phyloP scores from a whole-genome alignment of 2,113 vertebrate species.

The Plectropomus leopardus region DNA sequence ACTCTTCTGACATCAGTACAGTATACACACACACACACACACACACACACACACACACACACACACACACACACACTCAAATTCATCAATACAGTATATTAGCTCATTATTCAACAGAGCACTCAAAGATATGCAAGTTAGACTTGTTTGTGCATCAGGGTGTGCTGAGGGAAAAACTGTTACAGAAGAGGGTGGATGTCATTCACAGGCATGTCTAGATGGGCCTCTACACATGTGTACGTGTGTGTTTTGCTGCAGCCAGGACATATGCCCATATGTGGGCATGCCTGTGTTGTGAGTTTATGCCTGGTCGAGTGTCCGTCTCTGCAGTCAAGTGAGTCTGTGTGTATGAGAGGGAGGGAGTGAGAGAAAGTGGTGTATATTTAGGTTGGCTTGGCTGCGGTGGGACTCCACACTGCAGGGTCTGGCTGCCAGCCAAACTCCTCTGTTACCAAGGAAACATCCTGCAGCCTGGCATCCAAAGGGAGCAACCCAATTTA shows the following conservation, averaged over 20 bases:
- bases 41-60: constrained; percentile 2
- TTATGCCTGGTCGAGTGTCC: constrained; percentile 3
- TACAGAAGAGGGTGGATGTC: too few relatives aligned
- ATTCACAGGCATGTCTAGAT: background rate
- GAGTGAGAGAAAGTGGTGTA: constrained; percentile 43
- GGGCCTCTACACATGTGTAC: background rate
- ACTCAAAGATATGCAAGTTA: background rate
- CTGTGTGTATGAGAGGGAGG: constrained; percentile 9
- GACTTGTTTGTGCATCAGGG: background rate
- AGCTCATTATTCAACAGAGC: constrained; percentile 12
- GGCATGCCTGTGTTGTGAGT: constrained; percentile 15
- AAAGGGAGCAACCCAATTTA: constrained; percentile 62
- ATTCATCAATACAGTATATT: background rate
- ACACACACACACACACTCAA: background rate
- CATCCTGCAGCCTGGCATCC: constrained; percentile 66
- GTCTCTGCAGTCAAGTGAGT: constrained; percentile 33
- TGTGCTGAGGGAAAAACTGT: background rate
- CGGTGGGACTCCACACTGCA: constrained; percentile 69
- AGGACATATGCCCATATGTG: constrained; percentile 29
- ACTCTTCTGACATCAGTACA: constrained; percentile 11
- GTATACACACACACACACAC: background rate
- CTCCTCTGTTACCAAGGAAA: constrained; percentile 79
- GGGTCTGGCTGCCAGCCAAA: constrained; percentile 68
- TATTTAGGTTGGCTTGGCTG: constrained; percentile 63
- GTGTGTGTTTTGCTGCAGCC: background rate